A percentile compares a stretch with the other conserved stretches of the same genome.
phyloP scores from a whole-genome alignment of 2,888 invertebrate species.

The Leptodirus hochenwartii region DNA sequence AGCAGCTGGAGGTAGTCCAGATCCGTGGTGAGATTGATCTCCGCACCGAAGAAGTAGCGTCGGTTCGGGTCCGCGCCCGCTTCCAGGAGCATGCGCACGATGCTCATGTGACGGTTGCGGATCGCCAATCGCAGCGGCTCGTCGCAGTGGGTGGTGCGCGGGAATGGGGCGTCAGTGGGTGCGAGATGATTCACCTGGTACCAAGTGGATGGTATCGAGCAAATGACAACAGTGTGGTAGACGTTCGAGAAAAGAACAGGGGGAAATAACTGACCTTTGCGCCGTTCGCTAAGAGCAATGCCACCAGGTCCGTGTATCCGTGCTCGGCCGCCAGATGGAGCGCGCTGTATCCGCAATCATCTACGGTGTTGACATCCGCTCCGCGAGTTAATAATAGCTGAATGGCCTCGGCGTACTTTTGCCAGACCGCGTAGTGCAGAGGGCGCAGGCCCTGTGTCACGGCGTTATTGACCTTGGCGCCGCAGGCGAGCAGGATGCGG shows the following conservation, averaged over 20 bases:
- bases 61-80: constrained; percentile 82
- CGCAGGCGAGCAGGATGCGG: constrained; percentile 66
- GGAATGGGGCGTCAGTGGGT: constrained; percentile 52
- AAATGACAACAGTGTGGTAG: too few species aligned
- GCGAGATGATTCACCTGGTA: constrained; percentile 64
- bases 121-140: constrained; percentile 81
- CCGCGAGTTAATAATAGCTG: constrained; percentile 63
- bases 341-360: constrained; percentile 83
- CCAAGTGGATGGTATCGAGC: too few species aligned
- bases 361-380: constrained; percentile 63
- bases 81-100: constrained; percentile 53
- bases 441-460: constrained; percentile 77
- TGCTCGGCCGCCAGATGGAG: constrained; percentile 82
- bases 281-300: constrained; percentile 54
- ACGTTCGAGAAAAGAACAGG: too few species aligned
- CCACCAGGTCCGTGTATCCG: constrained; percentile 52
- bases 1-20: constrained; percentile 65
- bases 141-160: constrained; percentile 57
- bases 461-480: constrained; percentile 65
- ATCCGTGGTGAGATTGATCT: constrained; percentile 76
- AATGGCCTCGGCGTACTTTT: constrained; percentile 62
- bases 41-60: constrained; percentile 75
- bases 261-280: too few species aligned
- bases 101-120: constrained; percentile 63
- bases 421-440: constrained; percentile 85